A percentile compares a stretch with the other conserved stretches of the same genome.
These are phyloP conservation scores for Anniella stebbinsi DNA, from an alignment of 2,797 vertebrate genomes.

Conservation along the genomic window DNA sequence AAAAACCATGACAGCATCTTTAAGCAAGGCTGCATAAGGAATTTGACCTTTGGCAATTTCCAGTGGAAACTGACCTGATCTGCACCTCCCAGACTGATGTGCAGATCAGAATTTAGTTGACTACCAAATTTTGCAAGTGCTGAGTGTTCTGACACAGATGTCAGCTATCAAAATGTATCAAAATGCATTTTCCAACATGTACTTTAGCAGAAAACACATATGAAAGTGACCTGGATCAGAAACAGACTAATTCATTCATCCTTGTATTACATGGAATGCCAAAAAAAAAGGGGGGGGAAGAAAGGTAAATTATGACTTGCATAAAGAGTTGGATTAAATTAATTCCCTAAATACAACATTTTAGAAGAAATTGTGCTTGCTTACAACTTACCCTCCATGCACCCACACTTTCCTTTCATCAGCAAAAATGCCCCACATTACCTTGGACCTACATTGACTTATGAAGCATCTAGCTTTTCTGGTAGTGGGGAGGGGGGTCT, in stretches of 20 bases:
- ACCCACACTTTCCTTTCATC: no score
- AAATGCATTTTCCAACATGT: background rate
- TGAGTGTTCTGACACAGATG: background rate
- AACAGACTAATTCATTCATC: background rate
- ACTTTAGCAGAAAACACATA: background rate
- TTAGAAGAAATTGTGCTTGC: no score
- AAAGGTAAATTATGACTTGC: no score
- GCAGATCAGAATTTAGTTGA: background rate
- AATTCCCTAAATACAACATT: no score
- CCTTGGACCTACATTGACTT: no score
- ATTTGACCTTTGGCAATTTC: background rate
- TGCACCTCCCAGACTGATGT: background rate
- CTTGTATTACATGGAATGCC: no score
- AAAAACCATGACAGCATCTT: background rate
- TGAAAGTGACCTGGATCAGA: background rate
- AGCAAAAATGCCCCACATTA: no score
- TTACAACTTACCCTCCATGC: no score
- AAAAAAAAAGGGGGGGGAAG: no score
- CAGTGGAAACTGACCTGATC: background rate
- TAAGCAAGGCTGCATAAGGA: background rate
- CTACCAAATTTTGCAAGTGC: background rate
- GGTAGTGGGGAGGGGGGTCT: no score
- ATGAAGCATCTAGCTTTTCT: no score
- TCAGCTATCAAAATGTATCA: background rate
- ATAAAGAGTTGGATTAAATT: no score